Evolutionary conservation across 2,797 vertebrate genomes (phyloP), one percentile per base, ranked within the genome.

Genomic region (Thaleichthys pacificus): DNA sequence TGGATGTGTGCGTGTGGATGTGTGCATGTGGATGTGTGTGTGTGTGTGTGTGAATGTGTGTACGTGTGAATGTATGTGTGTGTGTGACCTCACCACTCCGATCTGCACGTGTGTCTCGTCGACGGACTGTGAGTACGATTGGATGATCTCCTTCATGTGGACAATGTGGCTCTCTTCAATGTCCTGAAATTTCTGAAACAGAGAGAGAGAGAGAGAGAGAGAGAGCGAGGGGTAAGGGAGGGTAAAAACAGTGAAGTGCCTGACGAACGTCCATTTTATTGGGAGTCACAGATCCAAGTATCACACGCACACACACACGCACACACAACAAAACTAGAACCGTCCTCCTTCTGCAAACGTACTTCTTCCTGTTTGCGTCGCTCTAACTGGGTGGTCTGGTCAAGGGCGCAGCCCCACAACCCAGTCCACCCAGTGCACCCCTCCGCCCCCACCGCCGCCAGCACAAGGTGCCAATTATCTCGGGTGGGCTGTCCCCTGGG

Each of bases 61-160:
- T 28, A n/a, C 24, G 2, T 24, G 32, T 76, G 58, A n/a, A n/a
- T 47, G 54, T 61, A 21, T 42, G 63, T 78, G 70, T 2, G 71
- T 57, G 72, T 60, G 0, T 49, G 21, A 58, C 61, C 93, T 94
- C 89, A 98, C 97, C 96, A 97, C 96, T 88, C 94, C 96, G 69
- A 98, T 97, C 63, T 97, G 96, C 66, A 93, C 77, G 88, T 98
- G 95, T 4, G 96, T 96, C 89, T 98, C 97, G 68, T 97, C 96
- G 78, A 98, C 88, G 12, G 95, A 96, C 87, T 93, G 94, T 63
- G 95, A 95, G 83, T 97, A 97, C 0, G 94, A 95, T 72, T 90
- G 93, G 82, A 98, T 96, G 86, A 98, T 98, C 83, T 96, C 95
- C 89, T 98, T 98, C 95, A 98, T 96, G 76, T 94, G 96, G 80